Evolutionary conservation across 2,113 vertebrate genomes (phyloP).

Genomic region (Triplophysa dalaica): DNA sequence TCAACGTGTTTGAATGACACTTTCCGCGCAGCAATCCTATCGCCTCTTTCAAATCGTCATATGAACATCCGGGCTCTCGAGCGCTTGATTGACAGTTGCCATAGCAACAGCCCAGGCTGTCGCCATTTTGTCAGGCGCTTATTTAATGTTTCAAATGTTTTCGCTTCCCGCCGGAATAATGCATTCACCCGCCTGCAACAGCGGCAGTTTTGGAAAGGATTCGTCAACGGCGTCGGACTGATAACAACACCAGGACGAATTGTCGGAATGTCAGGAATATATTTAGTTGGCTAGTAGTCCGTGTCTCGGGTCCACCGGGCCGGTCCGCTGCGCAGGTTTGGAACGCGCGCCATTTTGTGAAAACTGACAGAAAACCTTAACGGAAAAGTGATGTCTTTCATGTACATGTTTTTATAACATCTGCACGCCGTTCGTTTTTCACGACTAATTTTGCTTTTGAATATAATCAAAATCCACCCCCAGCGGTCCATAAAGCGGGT

Average conservation of each 20-base stretch:
- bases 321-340: conserved; percentile 93
- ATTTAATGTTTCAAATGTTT: conserved; percentile 83
- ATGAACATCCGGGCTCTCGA: conserved; percentile 80
- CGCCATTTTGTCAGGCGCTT: conserved; percentile 96
- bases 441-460: conserved; percentile 31
- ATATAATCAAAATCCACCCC: conserved; percentile 47
- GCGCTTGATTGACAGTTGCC: conserved; percentile 92
- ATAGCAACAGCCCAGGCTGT: conserved; percentile 89
- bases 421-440: conserved; percentile 39
- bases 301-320: conserved; percentile 82
- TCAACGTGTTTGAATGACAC: conserved; percentile 45
- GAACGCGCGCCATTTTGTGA: conserved; percentile 98
- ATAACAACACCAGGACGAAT: conserved; percentile 63
- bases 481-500: conserved; percentile 48
- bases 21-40: conserved; percentile 16
- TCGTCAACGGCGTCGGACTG: conserved; percentile 65
- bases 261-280: conserved; percentile 62
- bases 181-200: conserved; percentile 70
- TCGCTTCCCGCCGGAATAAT: conserved; percentile 90
- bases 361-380: conserved; percentile 82
- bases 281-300: conserved; percentile 73
- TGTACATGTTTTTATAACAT: conserved; percentile 59
- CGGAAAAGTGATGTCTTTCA: conserved; percentile 67
- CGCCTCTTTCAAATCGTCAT: conserved; percentile 75
- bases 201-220: conserved; percentile 69